Evolutionary conservation across 2,797 vertebrate genomes (phyloP).

Genomic region (Gymnopithys bicolor): DNA sequence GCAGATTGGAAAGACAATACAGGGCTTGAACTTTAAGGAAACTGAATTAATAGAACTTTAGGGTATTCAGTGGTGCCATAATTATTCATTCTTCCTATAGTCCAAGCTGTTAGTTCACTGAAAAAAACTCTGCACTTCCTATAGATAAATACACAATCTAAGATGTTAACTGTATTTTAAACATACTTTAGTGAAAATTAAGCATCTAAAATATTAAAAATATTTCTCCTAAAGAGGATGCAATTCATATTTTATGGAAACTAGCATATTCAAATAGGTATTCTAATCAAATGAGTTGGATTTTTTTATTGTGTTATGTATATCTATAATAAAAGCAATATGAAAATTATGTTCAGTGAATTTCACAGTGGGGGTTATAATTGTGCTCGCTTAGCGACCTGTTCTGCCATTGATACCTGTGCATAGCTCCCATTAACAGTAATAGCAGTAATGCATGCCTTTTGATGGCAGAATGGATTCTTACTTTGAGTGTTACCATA

Average conservation of each 20-base stretch:
- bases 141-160: not conserved
- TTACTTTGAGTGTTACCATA: slow-evolving; percentile 60
- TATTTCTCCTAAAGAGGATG: not conserved
- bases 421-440: slow-evolving; percentile 70
- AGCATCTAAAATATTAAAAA: too few relatives aligned
- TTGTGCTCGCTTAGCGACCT: slow-evolving; percentile 70
- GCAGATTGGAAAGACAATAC: not conserved
- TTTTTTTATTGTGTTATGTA: slow-evolving; percentile 56
- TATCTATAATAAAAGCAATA: slow-evolving; percentile 65
- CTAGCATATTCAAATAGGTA: slow-evolving; percentile 42
- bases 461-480: slow-evolving; percentile 69
- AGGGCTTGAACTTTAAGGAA: not conserved
- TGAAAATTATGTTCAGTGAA: slow-evolving; percentile 58
- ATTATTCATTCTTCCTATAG: not conserved
- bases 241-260: slow-evolving; percentile 23
- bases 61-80: not conserved
- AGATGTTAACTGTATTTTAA: not conserved
- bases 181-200: too few relatives aligned
- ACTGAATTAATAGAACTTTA: not conserved
- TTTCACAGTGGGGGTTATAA: slow-evolving; percentile 71
- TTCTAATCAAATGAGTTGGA: slow-evolving; percentile 37
- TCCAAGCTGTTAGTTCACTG: not conserved
- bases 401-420: slow-evolving; percentile 61
- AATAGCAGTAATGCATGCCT: slow-evolving; percentile 56
- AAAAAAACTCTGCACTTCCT: not conserved